Conservation (phyloP, 2,888 invertebrate species). For the Amblyteles armatorius region DNA sequence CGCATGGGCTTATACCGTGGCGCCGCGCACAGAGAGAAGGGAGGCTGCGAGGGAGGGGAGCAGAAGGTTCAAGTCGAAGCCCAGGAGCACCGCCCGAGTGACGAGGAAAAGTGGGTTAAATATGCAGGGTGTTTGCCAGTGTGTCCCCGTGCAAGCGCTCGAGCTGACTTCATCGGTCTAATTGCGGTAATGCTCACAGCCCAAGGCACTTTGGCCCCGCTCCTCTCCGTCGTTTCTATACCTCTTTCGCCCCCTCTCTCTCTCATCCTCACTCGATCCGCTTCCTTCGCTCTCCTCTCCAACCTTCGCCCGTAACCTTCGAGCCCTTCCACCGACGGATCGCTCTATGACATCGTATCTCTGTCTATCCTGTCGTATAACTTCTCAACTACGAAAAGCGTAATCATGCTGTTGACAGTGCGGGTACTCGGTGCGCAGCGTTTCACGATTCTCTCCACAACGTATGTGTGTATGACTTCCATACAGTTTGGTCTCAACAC, state of each 20-base stretch:
- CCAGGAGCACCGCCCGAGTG: slow-evolving; percentile 37
- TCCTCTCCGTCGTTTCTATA: slow-evolving; percentile 42
- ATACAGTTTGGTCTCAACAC: neutral
- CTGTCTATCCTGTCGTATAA: slow-evolving; percentile 48
- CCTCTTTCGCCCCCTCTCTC: slow-evolving; percentile 10
- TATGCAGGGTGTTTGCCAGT: slow-evolving; percentile 79
- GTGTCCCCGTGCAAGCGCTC: slow-evolving; percentile 72
- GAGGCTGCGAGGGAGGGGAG: slow-evolving; percentile 44
- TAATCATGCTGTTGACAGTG: slow-evolving; percentile 69
- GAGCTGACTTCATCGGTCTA: slow-evolving; percentile 77
- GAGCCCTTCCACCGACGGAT: slow-evolving; percentile 12
- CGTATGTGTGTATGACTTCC: slow-evolving; percentile 23
- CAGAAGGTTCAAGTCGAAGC: slow-evolving; percentile 43
- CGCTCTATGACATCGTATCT: slow-evolving; percentile 18
- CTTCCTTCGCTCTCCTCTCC: neutral
- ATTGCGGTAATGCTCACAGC: slow-evolving; percentile 80
- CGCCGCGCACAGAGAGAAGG: slow-evolving; percentile 15
- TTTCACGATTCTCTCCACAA: slow-evolving; percentile 29
- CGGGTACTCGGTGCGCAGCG: slow-evolving; percentile 30
- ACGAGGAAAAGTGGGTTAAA: slow-evolving; percentile 77
- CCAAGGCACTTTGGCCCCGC: slow-evolving; percentile 73
- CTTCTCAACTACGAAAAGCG: slow-evolving; percentile 67
- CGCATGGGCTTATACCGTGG: slow-evolving; percentile 14
- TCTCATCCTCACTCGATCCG: slow-evolving; percentile 38
- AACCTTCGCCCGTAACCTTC: slow-evolving; percentile 10